These are phyloP conservation scores for Cariama cristata DNA, from an alignment of 2,113 vertebrate genomes.

Conservation along the genomic window DNA sequence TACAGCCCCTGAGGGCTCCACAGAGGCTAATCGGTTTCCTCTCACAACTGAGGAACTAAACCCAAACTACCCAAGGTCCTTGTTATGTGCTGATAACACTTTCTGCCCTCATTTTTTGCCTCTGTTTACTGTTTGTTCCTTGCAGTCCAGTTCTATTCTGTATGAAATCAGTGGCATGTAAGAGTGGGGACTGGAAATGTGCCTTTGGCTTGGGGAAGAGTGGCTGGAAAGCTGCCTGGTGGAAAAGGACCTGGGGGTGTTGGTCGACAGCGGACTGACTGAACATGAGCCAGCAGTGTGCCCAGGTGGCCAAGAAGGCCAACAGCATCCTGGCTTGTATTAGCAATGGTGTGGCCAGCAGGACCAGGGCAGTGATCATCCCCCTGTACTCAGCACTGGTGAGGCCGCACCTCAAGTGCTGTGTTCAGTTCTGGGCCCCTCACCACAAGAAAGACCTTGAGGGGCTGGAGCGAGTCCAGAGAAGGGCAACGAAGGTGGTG, in stretches of 20 bases:
- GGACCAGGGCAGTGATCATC: too few species aligned
- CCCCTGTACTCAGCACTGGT: background rate
- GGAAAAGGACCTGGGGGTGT: too few species aligned
- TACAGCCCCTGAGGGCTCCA: background rate
- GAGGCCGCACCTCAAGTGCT: fast-evolving
- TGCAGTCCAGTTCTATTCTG: background rate
- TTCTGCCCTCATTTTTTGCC: background rate
- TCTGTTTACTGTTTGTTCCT: background rate
- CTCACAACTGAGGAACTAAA: background rate
- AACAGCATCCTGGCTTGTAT: too few species aligned
- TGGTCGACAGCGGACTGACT: background rate
- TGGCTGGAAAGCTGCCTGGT: background rate
- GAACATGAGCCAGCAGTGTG: background rate
- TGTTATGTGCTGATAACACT: background rate
- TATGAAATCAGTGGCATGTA: background rate
- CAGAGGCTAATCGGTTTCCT: background rate
- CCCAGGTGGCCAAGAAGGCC: too few species aligned
- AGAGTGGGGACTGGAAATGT: background rate
- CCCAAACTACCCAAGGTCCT: background rate
- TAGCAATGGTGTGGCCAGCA: background rate
- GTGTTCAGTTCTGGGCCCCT: too few species aligned
- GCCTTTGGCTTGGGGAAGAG: background rate
- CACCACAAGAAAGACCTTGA: too few species aligned
- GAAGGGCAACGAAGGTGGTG: too few species aligned
- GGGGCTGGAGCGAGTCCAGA: too few species aligned